phyloP scores from a whole-genome alignment of 2,888 invertebrate genomes.

The Lottia scabra region DNA sequence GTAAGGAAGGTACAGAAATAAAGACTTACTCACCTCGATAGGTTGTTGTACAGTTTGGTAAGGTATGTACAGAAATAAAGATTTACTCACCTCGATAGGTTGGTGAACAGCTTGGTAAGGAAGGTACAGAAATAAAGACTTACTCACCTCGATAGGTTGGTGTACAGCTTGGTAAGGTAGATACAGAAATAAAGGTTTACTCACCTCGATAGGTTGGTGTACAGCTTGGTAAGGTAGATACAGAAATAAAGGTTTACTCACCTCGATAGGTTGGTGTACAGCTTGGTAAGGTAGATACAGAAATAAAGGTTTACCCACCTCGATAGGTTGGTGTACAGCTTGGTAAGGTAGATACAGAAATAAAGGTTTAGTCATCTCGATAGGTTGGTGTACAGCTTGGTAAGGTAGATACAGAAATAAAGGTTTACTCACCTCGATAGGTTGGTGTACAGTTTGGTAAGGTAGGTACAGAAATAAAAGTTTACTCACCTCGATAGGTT shows the following conservation, averaged over 20 bases:
- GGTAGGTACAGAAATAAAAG: constrained; percentile 78
- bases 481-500: constrained; percentile 34
- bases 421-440: constrained; percentile 27
- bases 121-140: constrained; percentile 79
- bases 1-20: constrained; percentile 74
- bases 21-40: constrained; percentile 71
- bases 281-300: constrained; percentile 87
- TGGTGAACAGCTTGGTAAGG: constrained; percentile 85
- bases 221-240: constrained; percentile 47
- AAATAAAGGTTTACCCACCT: constrained; percentile 77
- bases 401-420: constrained; percentile 77
- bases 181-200: constrained; percentile 61
- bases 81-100: constrained; percentile 65
- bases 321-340: constrained; percentile 78
- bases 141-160: constrained; percentile 33
- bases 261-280: constrained; percentile 74
- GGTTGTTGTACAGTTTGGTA: constrained; percentile 82
- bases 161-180: constrained; percentile 87
- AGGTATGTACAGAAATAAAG: constrained; percentile 87
- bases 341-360: constrained; percentile 87
- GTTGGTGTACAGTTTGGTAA: constrained; percentile 44
- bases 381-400: constrained; percentile 78
- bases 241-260: constrained; percentile 77
- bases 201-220: constrained; percentile 38
- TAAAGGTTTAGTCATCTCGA: neutral